A percentile compares a stretch with the other conserved stretches of the same genome.
Conservation (phyloP, 1,140 invertebrate genomes). For the Drosophila oshimai region DNA sequence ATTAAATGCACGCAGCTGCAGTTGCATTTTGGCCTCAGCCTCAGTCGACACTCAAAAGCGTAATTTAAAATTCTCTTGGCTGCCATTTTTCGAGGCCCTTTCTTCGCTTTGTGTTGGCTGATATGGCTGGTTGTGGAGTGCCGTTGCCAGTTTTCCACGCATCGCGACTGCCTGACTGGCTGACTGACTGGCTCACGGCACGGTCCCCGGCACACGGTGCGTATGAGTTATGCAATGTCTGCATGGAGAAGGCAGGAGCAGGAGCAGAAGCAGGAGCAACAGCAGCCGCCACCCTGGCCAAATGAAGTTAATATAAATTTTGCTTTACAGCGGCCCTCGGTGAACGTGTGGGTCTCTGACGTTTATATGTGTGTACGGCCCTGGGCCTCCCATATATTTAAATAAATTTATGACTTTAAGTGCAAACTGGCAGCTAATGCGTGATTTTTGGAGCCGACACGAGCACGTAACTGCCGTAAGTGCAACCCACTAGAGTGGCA, state of each 20-base stretch:
- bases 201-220: constrained; percentile 64
- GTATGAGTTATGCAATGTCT: constrained; percentile 75
- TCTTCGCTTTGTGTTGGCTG: constrained; percentile 64
- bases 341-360: constrained; percentile 17
- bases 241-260: constrained; percentile 38
- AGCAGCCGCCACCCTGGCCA: constrained; percentile 16
- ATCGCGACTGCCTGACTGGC: constrained; percentile 22
- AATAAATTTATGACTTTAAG: constrained; percentile 81
- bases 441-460: constrained; percentile 61
- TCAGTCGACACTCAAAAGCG: constrained; percentile 70
- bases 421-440: constrained; percentile 78
- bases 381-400: constrained; percentile 58
- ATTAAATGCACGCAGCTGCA: constrained; percentile 72
- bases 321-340: constrained; percentile 53
- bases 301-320: constrained; percentile 81
- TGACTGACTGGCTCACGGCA: constrained; percentile 32
- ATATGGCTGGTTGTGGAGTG: constrained; percentile 52
- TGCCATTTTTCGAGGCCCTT: constrained; percentile 66
- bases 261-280: neutral
- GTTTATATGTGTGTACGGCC: constrained; percentile 20
- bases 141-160: constrained; percentile 4
- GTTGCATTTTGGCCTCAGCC: constrained; percentile 63
- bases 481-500: neutral
- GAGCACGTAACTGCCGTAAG: constrained; percentile 46
- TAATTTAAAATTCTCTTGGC: constrained; percentile 80